These are phyloP conservation scores for Neopipo cinnamomea DNA, from an alignment of 2,113 vertebrate species.

Conservation along the genomic window DNA sequence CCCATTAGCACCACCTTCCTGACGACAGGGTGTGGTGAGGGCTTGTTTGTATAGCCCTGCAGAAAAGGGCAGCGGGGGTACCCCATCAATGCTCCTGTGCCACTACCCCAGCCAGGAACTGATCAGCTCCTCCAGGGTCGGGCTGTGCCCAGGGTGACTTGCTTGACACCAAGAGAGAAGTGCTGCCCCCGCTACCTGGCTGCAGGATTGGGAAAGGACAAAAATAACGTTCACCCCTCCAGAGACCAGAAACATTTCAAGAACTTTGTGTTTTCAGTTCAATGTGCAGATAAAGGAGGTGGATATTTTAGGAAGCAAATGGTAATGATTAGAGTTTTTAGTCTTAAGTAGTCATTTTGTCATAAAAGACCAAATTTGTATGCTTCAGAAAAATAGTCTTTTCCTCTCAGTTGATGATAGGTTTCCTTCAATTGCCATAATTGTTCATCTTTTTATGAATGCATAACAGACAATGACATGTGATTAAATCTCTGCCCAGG, in stretches of 20 bases:
- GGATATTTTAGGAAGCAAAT: constrained; percentile 73
- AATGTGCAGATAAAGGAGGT: constrained; percentile 49
- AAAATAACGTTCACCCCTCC: neutral
- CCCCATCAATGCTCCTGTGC: neutral
- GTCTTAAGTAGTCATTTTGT: constrained; percentile 70
- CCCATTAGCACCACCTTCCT: neutral
- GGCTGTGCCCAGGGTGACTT: neutral
- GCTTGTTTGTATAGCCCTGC: neutral
- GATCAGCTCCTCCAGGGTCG: fast-evolving
- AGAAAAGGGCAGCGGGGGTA: neutral
- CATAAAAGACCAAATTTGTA: constrained; percentile 63
- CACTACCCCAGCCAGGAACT: neutral
- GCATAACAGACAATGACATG: constrained; percentile 53
- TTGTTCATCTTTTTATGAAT: constrained; percentile 63
- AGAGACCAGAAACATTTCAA: neutral
- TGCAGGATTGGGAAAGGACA: neutral
- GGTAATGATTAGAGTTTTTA: constrained; percentile 72
- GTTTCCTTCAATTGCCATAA: constrained; percentile 63
- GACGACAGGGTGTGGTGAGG: neutral
- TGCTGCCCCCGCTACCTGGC: neutral
- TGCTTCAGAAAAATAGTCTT: constrained; percentile 68
- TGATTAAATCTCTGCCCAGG: constrained; percentile 50
- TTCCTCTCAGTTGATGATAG: constrained; percentile 70
- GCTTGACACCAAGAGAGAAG: neutral
- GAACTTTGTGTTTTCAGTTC: constrained; percentile 48